phyloP scores from a whole-genome alignment of 2,888 invertebrate genomes.

The Orchestes rusci region DNA sequence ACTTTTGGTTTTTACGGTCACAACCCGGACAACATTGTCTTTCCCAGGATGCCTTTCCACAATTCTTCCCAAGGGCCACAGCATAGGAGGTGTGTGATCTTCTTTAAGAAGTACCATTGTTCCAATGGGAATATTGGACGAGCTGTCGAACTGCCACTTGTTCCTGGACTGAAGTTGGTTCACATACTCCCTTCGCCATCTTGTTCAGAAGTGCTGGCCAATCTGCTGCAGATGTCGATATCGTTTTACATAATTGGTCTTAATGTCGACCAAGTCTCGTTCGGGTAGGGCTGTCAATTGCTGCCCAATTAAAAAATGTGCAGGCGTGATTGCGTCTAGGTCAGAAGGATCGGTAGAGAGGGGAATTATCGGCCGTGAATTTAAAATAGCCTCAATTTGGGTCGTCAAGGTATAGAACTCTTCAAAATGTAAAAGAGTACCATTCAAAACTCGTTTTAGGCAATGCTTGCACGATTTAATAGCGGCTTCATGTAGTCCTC shows the following conservation, averaged over 20 bases:
- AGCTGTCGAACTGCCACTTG: too few relatives aligned
- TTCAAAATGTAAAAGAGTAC: conserved; percentile 2
- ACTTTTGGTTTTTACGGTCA: conserved; percentile 6
- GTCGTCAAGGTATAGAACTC: conserved; percentile 3
- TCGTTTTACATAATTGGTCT: too few relatives aligned
- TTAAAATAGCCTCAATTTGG: conserved; percentile 7
- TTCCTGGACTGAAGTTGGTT: conserved; percentile 2
- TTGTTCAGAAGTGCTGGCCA: too few relatives aligned
- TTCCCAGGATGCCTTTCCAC: conserved; percentile 10
- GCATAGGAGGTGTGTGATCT: conserved; percentile 10
- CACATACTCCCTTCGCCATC: conserved; percentile 8
- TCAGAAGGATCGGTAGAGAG: conserved; percentile 4
- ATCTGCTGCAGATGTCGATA: too few relatives aligned
- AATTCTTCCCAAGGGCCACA: conserved; percentile 12
- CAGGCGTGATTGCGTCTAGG: conserved; percentile 2
- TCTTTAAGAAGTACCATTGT: conserved; percentile 9
- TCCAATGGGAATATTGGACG: background rate
- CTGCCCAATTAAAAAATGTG: conserved; percentile 6
- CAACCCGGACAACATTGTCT: too few relatives aligned
- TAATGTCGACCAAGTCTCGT: too few relatives aligned
- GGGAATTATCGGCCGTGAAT: conserved; percentile 3
- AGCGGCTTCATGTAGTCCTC: conserved; percentile 3
- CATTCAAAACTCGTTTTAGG: background rate
- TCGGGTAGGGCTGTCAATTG: background rate
- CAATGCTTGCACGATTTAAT: background rate